Evolutionary conservation across 2,888 invertebrate genomes (phyloP).

Genomic region (Galerucella pusilla): DNA sequence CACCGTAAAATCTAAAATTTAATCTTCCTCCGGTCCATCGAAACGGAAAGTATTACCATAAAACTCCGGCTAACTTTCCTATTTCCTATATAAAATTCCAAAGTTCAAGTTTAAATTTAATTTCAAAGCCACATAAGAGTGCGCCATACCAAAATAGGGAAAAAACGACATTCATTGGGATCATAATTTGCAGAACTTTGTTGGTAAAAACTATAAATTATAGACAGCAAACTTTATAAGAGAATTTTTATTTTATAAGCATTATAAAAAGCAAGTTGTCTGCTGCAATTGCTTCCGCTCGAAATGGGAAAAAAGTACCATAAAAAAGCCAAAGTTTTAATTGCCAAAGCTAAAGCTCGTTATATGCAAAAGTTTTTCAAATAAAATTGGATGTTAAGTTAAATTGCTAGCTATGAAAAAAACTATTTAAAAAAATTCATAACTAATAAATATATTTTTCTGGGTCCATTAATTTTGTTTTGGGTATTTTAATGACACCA

Average conservation of each 20-base stretch:
- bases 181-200: slow-evolving; percentile 30
- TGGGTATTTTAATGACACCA: background rate
- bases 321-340: slow-evolving; percentile 14
- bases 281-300: slow-evolving; percentile 3
- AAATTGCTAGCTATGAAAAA: background rate
- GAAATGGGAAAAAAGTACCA: background rate
- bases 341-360: slow-evolving; percentile 9
- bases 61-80: slow-evolving; percentile 18
- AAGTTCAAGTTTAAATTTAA: slow-evolving; percentile 33
- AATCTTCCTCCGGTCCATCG: slow-evolving; percentile 3
- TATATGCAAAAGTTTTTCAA: background rate
- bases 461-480: slow-evolving; percentile 9
- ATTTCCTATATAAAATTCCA: slow-evolving; percentile 1
- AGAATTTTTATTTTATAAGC: slow-evolving; percentile 18
- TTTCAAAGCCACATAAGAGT: slow-evolving; percentile 27
- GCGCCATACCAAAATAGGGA: slow-evolving; percentile 1
- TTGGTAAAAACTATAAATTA: slow-evolving; percentile 14
- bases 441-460: background rate
- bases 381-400: slow-evolving; percentile 1
- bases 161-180: slow-evolving; percentile 19
- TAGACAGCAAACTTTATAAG: background rate
- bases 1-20: slow-evolving; percentile 3
- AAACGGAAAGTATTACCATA: slow-evolving; percentile 15
- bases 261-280: slow-evolving; percentile 18
- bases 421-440: background rate